Evolutionary conservation across 1,140 invertebrate species (phyloP), one percentile per base, ranked within the genome.

Genomic region (Drosophila burlai): DNA sequence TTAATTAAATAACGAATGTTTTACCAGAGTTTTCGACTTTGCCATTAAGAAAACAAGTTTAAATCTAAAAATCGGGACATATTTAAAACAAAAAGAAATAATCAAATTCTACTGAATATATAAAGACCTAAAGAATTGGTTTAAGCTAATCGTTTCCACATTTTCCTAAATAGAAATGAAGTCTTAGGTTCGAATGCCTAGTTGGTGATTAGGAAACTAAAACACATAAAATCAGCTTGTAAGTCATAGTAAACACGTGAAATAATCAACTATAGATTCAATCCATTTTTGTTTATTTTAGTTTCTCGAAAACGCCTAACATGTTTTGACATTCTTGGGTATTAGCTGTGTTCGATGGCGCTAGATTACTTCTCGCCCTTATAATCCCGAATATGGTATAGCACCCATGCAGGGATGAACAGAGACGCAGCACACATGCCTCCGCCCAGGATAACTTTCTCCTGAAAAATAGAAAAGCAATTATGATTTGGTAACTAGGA

Each of bases 361-460:
- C 46, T 43, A 40, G 58, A 46, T 92, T 92, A 93, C 49, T 93
- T 91, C 13, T 62, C 85, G 55, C 81, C 81, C 74, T 83, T 92
- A 71, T 93, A 93, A 42, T 93, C 91, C 50, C 82, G 86, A 62
- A 93, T 91, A 64, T 93, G 91, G 72, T 83, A 83, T n/a, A 93
- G 57, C 57, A 93, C 92, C 92, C 92, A 93, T 18, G 76, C 92
- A 10, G 92, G 92, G 67, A 92, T 89, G 26, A 92, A 81, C 47
- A 93, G 49, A 43, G 91, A 58, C 2, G 91, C 77, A 21, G 60
- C 86, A 63, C 83, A 92, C 81, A 92, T 91, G 45, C 86, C 92
- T 42, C 92, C 92, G 34, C 92, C 92, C 11, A 93, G 74, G 21
- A 92, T 79, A 13, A 92, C 59, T 75, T 90, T 92, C 75, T 93